Percentiles rank a stretch among this genome's conserved stretches.
Conservation (phyloP, 2,113 vertebrate genomes). For the Tragelaphus imberbis region DNA sequence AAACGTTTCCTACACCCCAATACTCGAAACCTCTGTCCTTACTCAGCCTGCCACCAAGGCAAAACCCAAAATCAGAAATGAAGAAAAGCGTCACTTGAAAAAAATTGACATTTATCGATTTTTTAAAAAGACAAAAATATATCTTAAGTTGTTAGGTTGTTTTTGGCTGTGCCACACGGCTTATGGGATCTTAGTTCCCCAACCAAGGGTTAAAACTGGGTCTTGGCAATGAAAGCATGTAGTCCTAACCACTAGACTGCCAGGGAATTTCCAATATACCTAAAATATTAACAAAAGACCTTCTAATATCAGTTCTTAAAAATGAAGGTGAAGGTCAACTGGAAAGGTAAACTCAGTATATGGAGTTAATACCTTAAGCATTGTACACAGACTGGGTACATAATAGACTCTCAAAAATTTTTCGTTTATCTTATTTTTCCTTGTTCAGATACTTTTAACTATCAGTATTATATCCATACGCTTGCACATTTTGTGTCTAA, state of each 20-base stretch:
- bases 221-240: background rate
- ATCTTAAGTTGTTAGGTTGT: background rate
- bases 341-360: background rate
- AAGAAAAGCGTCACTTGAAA: background rate
- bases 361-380: background rate
- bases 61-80: background rate
- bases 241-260: background rate
- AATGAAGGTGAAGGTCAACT: background rate
- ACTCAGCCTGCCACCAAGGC: background rate
- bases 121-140: background rate
- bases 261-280: background rate
- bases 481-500: background rate
- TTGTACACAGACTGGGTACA: background rate
- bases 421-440: background rate
- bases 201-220: background rate
- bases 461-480: background rate
- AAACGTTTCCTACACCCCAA: accelerated
- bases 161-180: background rate
- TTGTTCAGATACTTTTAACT: background rate
- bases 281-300: background rate
- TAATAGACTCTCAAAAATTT: background rate
- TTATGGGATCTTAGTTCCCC: background rate
- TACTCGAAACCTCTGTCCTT: background rate
- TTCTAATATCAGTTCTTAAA: background rate
- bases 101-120: background rate